phyloP scores from a whole-genome alignment of 2,888 invertebrate species.

The Octodonta nipae region DNA sequence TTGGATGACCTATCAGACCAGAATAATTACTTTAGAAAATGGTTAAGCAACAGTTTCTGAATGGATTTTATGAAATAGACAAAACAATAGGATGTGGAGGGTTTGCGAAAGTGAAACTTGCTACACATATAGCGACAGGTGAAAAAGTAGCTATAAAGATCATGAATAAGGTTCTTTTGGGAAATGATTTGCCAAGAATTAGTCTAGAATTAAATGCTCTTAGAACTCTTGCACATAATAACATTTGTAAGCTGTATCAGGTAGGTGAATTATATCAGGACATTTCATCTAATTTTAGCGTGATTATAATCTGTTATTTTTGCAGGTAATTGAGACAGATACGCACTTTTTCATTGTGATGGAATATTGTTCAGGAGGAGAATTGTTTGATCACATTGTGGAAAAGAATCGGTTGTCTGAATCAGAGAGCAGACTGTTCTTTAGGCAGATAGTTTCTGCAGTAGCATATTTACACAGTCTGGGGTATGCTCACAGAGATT shows the following conservation, averaged over 20 bases:
- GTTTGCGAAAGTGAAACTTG: constrained; percentile 70
- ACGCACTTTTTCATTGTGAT: constrained; percentile 63
- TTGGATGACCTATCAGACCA: too few relatives aligned
- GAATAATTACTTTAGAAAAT: too few relatives aligned
- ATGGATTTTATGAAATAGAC: constrained; percentile 51
- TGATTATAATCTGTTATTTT: constrained; percentile 5
- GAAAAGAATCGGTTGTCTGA: constrained; percentile 58
- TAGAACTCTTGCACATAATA: constrained; percentile 53
- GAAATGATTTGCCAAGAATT: constrained; percentile 59
- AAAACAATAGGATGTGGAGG: constrained; percentile 64
- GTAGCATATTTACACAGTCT: constrained; percentile 62
- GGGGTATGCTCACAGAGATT: constrained; percentile 67
- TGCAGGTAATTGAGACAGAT: constrained; percentile 56
- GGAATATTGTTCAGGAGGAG: constrained; percentile 73
- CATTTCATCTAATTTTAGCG: neutral
- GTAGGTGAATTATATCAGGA: constrained; percentile 15
- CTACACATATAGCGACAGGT: constrained; percentile 62
- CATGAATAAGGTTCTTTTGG: constrained; percentile 60
- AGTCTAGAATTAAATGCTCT: constrained; percentile 61
- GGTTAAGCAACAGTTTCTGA: constrained; percentile 41
- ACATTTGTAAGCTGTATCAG: constrained; percentile 67
- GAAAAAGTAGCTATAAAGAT: constrained; percentile 74
- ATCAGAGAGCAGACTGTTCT: constrained; percentile 59
- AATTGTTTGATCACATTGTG: constrained; percentile 74
- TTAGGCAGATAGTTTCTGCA: constrained; percentile 64